Base-by-base conservation (phyloP, 2,113 vertebrate species). In the Ardeotis arabs region DNA sequence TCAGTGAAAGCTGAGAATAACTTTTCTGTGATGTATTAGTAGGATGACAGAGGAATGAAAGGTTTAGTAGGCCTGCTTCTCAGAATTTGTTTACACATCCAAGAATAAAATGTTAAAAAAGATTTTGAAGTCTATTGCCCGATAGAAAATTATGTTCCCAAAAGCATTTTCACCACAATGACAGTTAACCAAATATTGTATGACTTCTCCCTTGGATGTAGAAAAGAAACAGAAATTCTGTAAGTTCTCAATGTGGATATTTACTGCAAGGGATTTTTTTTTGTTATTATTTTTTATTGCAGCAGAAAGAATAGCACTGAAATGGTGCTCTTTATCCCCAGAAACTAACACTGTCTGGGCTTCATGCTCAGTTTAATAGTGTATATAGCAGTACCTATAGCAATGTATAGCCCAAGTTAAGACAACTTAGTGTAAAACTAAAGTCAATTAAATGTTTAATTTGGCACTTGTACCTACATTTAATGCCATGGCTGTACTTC, bases 1-100 rank as follows among this genome's bases (percentile, higher is more conserved):
- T 94, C 56, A 93, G 88, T 95, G 96, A 95, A 93, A 96, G 90
- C 93, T 94, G 91, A 93, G 94, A 91, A 89, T 95, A 87, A 96
- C 69, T 95, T 91, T 80, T 95, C 89, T 95, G 87, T 79, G 63
- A 94, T 83, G 59, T 64, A 90, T 95, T 96, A 93, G 81, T 45
- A 90, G 81, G 52, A 86, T 93, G 85, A 96, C 87, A 95, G 87
- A 94, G 66, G 76, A 89, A 84, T 95, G 90, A 94, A 95, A 95
- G 70, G 27, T 91, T 95, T 93, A 94, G 79, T 90, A 73, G 70
- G 83, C 22, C 23, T 90, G n/a, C 91, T 95, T 95, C 89, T 97
- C 79, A 79, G 77, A 93, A 92, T 59, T 91, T 68, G 64, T 94
- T 89, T 93, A 70, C 45, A 66, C 55, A 79, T 89, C 37, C 58